Conservation (phyloP, 1,140 invertebrate species). For the Aphelenchoides avenae region DNA sequence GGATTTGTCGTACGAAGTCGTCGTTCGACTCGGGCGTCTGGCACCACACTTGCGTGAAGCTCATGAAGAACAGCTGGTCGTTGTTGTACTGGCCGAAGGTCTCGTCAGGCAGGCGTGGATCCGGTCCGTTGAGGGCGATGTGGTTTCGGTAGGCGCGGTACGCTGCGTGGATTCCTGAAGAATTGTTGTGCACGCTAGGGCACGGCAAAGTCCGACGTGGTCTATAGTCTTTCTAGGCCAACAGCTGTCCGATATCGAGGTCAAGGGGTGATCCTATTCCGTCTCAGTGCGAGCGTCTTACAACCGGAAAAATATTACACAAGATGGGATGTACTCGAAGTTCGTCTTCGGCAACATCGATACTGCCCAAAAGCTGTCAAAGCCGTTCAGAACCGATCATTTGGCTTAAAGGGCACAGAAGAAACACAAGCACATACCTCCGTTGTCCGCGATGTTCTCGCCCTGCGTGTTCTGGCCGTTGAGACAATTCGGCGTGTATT, state of each 20-base stretch:
- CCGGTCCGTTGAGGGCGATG: constrained; percentile 33
- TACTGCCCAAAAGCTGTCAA: too few relatives aligned
- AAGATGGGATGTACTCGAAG: too few relatives aligned
- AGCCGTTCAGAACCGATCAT: too few relatives aligned
- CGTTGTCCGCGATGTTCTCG: constrained; percentile 92
- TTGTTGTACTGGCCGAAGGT: constrained; percentile 40
- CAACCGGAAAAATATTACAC: too few relatives aligned
- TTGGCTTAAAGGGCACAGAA: too few relatives aligned
- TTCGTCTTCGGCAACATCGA: too few relatives aligned
- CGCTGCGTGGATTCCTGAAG: constrained; percentile 46
- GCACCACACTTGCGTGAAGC: constrained; percentile 41
- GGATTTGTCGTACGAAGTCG: constrained; percentile 23
- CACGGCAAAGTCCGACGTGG: not conserved
- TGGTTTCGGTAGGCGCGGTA: constrained; percentile 40
- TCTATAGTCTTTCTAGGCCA: not conserved
- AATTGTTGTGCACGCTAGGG: too few relatives aligned
- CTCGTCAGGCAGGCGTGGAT: constrained; percentile 30
- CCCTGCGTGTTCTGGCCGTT: constrained; percentile 83
- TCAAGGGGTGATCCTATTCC: too few relatives aligned
- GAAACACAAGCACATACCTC: constrained; percentile 62
- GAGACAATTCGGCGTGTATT: constrained; percentile 28
- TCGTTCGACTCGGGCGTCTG: not conserved
- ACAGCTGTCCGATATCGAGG: constrained; percentile 19
- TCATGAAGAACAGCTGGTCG: constrained; percentile 49
- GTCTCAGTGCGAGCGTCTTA: too few relatives aligned